A percentile compares a stretch with the other conserved stretches of the same genome.
These are phyloP conservation scores for Bettongia penicillata DNA, from an alignment of 2,113 vertebrate genomes.

Conservation along the genomic window DNA sequence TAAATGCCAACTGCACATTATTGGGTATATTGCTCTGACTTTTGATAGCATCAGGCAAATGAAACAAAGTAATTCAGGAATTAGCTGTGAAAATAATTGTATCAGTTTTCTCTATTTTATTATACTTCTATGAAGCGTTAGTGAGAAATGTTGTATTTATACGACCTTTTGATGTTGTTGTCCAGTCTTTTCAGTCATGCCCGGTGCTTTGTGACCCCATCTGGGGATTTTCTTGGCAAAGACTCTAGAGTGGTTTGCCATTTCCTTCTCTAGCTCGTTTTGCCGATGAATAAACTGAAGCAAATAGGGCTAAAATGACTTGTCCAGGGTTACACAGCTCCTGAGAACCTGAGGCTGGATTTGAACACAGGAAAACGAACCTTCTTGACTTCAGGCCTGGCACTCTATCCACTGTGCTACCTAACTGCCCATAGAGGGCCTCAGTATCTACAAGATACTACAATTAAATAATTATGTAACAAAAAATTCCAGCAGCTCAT, in stretches of 20 bases:
- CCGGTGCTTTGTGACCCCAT: background rate
- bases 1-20: background rate
- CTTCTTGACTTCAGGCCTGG: background rate
- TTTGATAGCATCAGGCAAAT: background rate
- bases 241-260: background rate
- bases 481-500: background rate
- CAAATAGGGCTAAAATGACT: background rate
- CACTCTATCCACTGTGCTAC: background rate
- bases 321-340: background rate
- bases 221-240: background rate
- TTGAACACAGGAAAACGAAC: background rate
- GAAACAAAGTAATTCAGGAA: background rate
- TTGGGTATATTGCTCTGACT: background rate
- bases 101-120: background rate
- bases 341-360: background rate
- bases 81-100: background rate
- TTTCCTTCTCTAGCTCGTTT: background rate
- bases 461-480: background rate
- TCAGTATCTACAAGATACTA: background rate
- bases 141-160: background rate
- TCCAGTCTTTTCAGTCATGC: background rate
- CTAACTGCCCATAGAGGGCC: background rate
- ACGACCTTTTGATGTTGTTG: background rate
- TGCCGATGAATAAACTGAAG: background rate
- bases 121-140: background rate